Evolutionary conservation across 2,797 vertebrate species (phyloP), one percentile per base, ranked within the genome.

Genomic region (Lycodopsis pacificus): DNA sequence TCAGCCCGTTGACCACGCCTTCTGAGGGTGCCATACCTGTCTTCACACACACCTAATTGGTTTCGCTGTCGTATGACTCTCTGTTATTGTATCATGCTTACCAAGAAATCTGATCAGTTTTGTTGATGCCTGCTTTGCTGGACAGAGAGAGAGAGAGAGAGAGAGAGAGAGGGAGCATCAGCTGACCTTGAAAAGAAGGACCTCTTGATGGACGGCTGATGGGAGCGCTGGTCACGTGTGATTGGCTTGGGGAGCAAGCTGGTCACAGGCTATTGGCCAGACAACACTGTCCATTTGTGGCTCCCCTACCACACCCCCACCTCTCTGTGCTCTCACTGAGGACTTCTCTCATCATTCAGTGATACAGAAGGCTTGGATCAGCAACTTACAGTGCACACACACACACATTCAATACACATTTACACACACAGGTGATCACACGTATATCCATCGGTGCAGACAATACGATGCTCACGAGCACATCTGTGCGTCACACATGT

Each of bases 151-250:
- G 76, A 76, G 85, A 2, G 6, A n/a, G 36, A 17, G 2, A 15
- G 38, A 25, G 2, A 32, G 56, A 48, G 66, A 22, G 78, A 66
- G 69, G 57, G 74, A 77, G 84, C 77, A 74, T 91, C 89, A 92
- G 86, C 91, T 94, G 93, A 94, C 93, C 93, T 94, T 94, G 93
- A 93, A 87, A 32, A 89, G 86, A 90, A 91, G 84, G 88, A 92
- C 91, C 93, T 84, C 78, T 83, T 91, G 91, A 92, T 88, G 87
- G 87, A 89, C 77, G 73, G 79, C 86, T 77, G 84, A 89, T 88
- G 88, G 88, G 86, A 92, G 85, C n/a, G 64, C 80, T 90, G 89
- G 90, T 93, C 93, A 90, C 40, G 20, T 91, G 81, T 82, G 83
- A 94, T 92, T 92, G 89, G 93, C 80, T 71, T 20, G 68, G 56